Conservation (phyloP, 2,888 invertebrate species). For the Morinoia aosen region DNA sequence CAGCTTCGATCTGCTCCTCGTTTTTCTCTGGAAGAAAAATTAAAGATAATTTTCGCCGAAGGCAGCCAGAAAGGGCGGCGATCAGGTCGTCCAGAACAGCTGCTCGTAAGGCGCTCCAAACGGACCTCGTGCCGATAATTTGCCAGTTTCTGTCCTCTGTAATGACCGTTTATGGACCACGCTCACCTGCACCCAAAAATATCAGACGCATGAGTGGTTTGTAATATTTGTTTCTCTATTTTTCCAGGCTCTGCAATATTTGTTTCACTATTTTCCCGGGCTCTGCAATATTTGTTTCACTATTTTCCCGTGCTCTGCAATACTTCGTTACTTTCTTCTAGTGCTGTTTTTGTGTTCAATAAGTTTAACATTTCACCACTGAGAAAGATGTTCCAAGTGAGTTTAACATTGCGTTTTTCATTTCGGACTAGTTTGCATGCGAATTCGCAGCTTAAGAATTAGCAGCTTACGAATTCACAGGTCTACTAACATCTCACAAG, state of each 20-base stretch:
- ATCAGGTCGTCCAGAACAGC: not conserved
- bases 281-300: not conserved
- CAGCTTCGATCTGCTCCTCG: not conserved
- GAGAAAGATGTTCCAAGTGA: no score
- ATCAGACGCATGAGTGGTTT: not conserved
- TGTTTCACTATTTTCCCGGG: not conserved
- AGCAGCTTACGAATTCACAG: no score
- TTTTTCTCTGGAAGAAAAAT: not conserved
- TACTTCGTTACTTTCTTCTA: not conserved
- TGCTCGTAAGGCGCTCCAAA: not conserved
- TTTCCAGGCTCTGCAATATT: not conserved
- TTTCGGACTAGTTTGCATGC: no score
- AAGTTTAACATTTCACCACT: no score
- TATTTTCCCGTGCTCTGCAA: not conserved
- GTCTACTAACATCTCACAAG: no score
- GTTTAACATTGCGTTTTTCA: no score
- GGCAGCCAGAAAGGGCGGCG: not conserved
- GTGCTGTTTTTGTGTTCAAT: no score
- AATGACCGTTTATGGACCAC: not conserved
- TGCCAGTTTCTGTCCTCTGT: not conserved
- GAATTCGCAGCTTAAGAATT: no score
- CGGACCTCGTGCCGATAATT: not conserved
- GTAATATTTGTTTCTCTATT: not conserved
- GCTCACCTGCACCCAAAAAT: not conserved
- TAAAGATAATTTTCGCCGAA: not conserved